Evolutionary conservation across 2,888 invertebrate genomes (phyloP), one percentile per base, ranked within the genome.

Genomic region (Leucania comma): DNA sequence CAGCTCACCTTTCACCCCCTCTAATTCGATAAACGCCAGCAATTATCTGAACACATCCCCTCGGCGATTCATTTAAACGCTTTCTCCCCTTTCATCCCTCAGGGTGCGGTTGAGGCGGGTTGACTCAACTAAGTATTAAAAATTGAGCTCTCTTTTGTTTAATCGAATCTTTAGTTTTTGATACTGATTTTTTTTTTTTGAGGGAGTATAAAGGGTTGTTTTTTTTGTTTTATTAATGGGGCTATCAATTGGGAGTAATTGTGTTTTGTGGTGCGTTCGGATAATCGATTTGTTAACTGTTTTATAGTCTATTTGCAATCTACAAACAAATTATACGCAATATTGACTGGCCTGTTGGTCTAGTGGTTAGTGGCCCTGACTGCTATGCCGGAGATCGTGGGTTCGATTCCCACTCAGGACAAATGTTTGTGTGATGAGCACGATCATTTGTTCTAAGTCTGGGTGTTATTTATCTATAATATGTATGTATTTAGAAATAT

Each of bases 11-110:
- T 65, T 66, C 62, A 53, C 72, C 79, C 79, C 68, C 81, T 77
- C 67, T 87, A 86, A 88, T 88, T 87, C 84, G 86, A 81, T 86
- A 87, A 88, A 84, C 86, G 87, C 80, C 68, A 68, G 66, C 88
- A 86, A 88, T 88, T 88, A 88, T 79, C 75, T 54, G 35, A 64
- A 75, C 72, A 73, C 66, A 68, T 63, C 77, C 78, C 82, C 76
- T 67, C 58, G 50, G 62, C 66, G 74, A 80, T 81, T 78, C 78
- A 82, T 84, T 84, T 86, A 81, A 86, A 72, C 79, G 75, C 12
- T 72, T 73, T 63, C 71, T 56, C 57, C 78, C 80, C 65, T 70
- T 73, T 63, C 68, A 60, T 56, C 78, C 81, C 80, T 65, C 38
- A 24, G 24, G 64, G 72, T 80, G 81, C 76, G 72, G 74, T 75